phyloP scores from a whole-genome alignment of 2,888 invertebrate species.

The Arrhopalites spinosus region DNA sequence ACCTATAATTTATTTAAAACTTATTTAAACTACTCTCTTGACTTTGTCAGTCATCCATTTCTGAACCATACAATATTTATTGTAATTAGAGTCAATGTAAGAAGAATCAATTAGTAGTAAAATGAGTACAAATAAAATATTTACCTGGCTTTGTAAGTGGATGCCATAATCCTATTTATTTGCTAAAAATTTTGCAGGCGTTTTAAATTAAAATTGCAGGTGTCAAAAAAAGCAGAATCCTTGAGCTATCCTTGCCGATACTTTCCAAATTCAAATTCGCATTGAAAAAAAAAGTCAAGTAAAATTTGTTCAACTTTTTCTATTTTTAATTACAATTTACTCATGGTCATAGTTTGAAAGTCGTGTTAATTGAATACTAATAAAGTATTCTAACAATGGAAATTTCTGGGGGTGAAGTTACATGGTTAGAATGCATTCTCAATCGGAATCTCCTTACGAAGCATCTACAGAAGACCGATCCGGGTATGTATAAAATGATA shows the following conservation, averaged over 20 bases:
- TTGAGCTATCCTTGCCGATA: too few species aligned
- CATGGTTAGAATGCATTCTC: slow-evolving; percentile 1
- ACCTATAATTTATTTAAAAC: background rate
- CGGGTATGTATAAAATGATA: background rate
- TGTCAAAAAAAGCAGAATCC: too few species aligned
- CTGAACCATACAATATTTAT: too few species aligned
- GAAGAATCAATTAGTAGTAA: background rate
- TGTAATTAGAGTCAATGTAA: background rate
- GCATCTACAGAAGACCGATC: background rate
- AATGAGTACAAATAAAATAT: background rate
- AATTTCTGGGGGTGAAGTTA: background rate
- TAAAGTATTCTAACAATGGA: background rate
- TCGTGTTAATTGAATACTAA: too few species aligned
- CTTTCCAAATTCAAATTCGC: too few species aligned
- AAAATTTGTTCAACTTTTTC: too few species aligned
- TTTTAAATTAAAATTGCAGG: too few species aligned
- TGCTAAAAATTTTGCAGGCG: background rate
- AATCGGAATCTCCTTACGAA: slow-evolving; percentile 1
- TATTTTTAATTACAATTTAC: too few species aligned
- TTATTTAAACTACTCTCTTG: too few species aligned
- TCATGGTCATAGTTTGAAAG: too few species aligned
- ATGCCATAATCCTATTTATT: background rate
- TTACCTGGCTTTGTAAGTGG: slow-evolving; percentile 1
- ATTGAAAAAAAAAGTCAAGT: too few species aligned
- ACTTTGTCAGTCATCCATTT: background rate